Base-by-base conservation (phyloP, 2,888 invertebrate genomes). In the Cheilosia grossa region DNA sequence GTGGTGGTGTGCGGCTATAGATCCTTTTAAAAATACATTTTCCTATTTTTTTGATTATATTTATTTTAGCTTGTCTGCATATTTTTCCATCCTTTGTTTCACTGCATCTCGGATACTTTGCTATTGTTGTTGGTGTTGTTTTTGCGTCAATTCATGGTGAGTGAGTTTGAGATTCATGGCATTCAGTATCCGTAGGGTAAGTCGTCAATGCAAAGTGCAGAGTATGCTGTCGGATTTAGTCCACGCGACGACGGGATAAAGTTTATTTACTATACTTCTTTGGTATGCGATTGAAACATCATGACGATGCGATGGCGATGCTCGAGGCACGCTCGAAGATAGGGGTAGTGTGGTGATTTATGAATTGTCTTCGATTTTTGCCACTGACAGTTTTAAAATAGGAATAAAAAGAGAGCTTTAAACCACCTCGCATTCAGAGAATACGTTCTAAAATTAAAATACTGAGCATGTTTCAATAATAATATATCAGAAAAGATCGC, bases 11-110 rank as follows among this genome's bases (percentile, higher is more conserved):
- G 13, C 73, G 63, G 47, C 56, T 63, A 70, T 54, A 78, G 70
- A 78, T 70, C 78, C 69, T 63, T 69, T 63, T 78, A 69, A 78
- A 78, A 78, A 69, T 47, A 78, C 69, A 70, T 78, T 78, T 78
- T 70, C 61, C 59, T 44, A 78, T 78, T 78, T 78, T 63, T 63
- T 49, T 63, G 69, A 70, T 70, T 78, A 56, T 70, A 78, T 78
- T 78, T 78, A 78, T 78, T 63, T 78, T 70, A 70, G 78, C 47
- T 63, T 44, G 37, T 49, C 40, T 75, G 17, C 66, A 75, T 69
- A 59, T 37, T 47, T 54, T 47, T 63, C 44, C 13, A 33, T 53
- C 61, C 63, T 61, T 70, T 63, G 67, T 54, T 70, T 63, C 27
- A 17, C 44, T 42, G 47, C 63, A 42, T 24, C 33, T n/a, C 24